Evolutionary conservation across 2,113 vertebrate genomes (phyloP).

Genomic region (Sardina pilchardus): DNA sequence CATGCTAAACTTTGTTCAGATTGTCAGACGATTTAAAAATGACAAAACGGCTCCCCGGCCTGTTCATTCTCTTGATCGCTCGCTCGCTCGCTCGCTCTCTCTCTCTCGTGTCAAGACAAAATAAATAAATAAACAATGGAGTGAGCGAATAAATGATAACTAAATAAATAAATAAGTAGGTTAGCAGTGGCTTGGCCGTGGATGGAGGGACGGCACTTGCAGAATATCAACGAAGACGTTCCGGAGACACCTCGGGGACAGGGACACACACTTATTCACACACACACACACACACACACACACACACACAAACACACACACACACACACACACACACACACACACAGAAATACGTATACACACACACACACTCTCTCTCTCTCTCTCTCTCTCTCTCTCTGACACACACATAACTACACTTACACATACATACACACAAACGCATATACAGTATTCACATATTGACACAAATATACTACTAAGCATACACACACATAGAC

Average conservation of each 20-base stretch:
- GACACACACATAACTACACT: not conserved
- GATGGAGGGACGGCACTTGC: conserved; percentile 46
- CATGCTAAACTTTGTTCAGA: conserved; percentile 67
- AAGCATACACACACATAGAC: not conserved
- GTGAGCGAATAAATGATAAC: conserved; percentile 3
- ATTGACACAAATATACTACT: not conserved
- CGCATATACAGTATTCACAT: not conserved
- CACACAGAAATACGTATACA: conserved; percentile 17
- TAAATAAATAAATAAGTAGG: conserved; percentile 47
- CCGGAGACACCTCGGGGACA: conserved; percentile 39
- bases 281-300: conserved; percentile 26
- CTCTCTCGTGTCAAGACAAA: conserved; percentile 62
- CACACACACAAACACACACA: not conserved
- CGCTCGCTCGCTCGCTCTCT: conserved; percentile 35
- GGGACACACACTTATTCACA: conserved; percentile 34
- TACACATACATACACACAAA: conserved; percentile 40
- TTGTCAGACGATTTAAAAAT: conserved; percentile 74
- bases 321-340: not conserved
- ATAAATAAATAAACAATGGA: conserved; percentile 63
- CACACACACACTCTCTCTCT: conserved; percentile 36
- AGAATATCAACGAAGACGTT: conserved; percentile 63
- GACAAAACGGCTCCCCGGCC: conserved; percentile 68
- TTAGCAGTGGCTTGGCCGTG: conserved; percentile 26
- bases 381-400: conserved; percentile 12
- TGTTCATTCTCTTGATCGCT: not conserved